Percentiles rank a stretch among this genome's conserved stretches.
Conservation (phyloP, 2,888 invertebrate species). For the Micoletzkya japonica region DNA sequence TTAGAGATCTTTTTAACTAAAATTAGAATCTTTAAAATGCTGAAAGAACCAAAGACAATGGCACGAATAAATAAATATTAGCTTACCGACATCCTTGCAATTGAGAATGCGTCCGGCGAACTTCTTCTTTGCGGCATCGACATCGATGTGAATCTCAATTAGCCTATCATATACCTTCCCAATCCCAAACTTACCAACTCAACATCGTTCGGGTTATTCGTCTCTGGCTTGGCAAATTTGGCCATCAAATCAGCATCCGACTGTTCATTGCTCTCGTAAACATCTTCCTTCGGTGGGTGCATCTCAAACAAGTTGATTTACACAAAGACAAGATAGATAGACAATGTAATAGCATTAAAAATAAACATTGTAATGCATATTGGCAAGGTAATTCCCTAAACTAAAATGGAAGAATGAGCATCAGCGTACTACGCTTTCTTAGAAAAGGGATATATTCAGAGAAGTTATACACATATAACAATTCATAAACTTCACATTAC, state of each 20-base stretch:
- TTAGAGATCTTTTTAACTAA: background rate
- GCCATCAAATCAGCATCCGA: conserved; percentile 34
- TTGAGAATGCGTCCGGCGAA: conserved; percentile 51
- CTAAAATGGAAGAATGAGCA: too few relatives aligned
- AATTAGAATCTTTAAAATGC: background rate
- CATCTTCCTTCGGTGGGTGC: conserved; percentile 64
- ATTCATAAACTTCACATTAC: too few relatives aligned
- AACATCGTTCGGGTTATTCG: conserved; percentile 44
- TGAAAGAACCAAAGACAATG: background rate
- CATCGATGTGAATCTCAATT: conserved; percentile 49
- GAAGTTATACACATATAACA: too few relatives aligned
- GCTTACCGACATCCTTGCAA: conserved; percentile 47
- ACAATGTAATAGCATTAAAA: too few relatives aligned
- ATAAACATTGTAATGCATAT: too few relatives aligned
- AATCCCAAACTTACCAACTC: conserved; percentile 38
- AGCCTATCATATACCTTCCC: background rate
- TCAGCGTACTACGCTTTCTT: too few relatives aligned
- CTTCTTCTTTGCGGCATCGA: conserved; percentile 53
- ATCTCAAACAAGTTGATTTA: too few relatives aligned
- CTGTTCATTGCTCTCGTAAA: conserved; percentile 53
- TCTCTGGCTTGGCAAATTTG: conserved; percentile 34
- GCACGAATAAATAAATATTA: background rate
- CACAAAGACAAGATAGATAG: too few relatives aligned
- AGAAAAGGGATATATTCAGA: too few relatives aligned
- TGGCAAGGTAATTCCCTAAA: too few relatives aligned